These are phyloP conservation scores for Drosophila punjabiensis DNA, from an alignment of 1,140 invertebrate species.

Conservation along the genomic window DNA sequence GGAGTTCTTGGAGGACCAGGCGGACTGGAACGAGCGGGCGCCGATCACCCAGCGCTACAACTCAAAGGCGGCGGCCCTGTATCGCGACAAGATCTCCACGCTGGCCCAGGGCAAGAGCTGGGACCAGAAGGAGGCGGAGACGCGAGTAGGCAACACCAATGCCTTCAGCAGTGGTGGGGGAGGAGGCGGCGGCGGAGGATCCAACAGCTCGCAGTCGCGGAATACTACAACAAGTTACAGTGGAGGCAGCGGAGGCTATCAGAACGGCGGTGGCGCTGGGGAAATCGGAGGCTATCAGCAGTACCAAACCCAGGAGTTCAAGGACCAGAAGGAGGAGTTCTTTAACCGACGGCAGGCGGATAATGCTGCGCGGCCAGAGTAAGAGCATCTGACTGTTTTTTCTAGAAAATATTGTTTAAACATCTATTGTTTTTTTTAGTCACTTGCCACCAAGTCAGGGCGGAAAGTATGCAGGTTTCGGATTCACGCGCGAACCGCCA, in stretches of 20 bases:
- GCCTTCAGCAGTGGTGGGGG: constrained; percentile 40
- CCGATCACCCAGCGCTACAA: constrained; percentile 97
- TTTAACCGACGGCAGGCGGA: constrained; percentile 91
- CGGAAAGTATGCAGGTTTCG: constrained; percentile 95
- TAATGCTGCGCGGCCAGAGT: constrained; percentile 92
- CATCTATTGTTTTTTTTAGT: no score
- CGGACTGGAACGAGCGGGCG: constrained; percentile 94
- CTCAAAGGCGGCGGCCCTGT: constrained; percentile 96
- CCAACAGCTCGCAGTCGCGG: constrained; percentile 53
- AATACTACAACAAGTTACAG: constrained; percentile 59
- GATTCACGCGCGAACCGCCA: constrained; percentile 89
- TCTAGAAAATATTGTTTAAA: no score
- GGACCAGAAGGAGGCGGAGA: constrained; percentile 91
- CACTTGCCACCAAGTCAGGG: constrained; percentile 94
- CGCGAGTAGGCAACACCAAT: constrained; percentile 89
- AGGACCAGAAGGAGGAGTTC: constrained; percentile 92
- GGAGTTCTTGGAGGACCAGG: constrained; percentile 95
- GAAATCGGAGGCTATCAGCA: constrained; percentile 87
- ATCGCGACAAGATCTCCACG: constrained; percentile 97
- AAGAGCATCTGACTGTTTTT: constrained; percentile 62
- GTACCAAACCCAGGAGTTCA: constrained; percentile 87
- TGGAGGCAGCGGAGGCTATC: constrained; percentile 85
- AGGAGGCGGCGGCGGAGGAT: constrained; percentile 42
- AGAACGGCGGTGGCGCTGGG: constrained; percentile 82
- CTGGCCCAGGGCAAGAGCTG: constrained; percentile 95